A percentile compares a stretch with the other conserved stretches of the same genome.
phyloP scores from a whole-genome alignment of 30 jellyfish, hydroid and myxozoan genomes.

The Cassiopea andromeda region DNA sequence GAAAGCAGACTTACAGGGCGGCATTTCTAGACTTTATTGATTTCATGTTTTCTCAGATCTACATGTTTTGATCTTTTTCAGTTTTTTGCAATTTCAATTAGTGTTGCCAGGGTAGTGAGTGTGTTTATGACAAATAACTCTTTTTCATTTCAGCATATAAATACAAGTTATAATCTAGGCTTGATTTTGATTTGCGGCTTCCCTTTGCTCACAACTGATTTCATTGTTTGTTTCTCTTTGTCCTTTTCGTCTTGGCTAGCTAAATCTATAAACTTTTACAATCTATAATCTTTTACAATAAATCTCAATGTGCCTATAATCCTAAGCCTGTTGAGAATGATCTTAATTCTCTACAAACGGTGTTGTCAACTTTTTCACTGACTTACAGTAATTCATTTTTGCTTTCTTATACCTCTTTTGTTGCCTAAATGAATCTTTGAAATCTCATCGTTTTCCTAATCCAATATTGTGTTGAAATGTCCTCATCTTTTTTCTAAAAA shows the following conservation, averaged over 20 bases:
- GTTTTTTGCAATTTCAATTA: slow-evolving; percentile 1
- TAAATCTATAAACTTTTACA: neutral
- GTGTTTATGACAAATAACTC: neutral
- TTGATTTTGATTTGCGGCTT: slow-evolving; percentile 1
- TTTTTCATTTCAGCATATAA: neutral
- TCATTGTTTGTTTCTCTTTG: slow-evolving; percentile 12
- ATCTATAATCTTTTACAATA: neutral
- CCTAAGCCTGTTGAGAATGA: slow-evolving; percentile 10
- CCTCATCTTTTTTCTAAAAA: neutral
- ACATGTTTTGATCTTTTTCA: slow-evolving; percentile 7
- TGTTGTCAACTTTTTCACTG: slow-evolving; percentile 18
- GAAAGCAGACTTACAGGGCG: neutral
- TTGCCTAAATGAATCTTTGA: neutral
- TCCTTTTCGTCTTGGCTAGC: slow-evolving; percentile 9
- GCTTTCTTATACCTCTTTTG: neutral
- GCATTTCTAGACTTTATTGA: neutral
- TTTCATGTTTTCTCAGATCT: neutral
- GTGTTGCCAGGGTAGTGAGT: neutral
- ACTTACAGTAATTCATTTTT: slow-evolving; percentile 3
- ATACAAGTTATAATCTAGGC: slow-evolving; percentile 14
- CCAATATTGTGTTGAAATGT: slow-evolving; percentile 6
- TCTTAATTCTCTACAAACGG: slow-evolving; percentile 8
- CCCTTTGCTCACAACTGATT: neutral
- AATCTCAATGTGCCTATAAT: slow-evolving; percentile 1
- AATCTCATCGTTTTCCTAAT: slow-evolving; percentile 13